A percentile compares a stretch with the other conserved stretches of the same genome.
Conservation (phyloP, 2,888 invertebrate genomes). For the Urechis unicinctus region DNA sequence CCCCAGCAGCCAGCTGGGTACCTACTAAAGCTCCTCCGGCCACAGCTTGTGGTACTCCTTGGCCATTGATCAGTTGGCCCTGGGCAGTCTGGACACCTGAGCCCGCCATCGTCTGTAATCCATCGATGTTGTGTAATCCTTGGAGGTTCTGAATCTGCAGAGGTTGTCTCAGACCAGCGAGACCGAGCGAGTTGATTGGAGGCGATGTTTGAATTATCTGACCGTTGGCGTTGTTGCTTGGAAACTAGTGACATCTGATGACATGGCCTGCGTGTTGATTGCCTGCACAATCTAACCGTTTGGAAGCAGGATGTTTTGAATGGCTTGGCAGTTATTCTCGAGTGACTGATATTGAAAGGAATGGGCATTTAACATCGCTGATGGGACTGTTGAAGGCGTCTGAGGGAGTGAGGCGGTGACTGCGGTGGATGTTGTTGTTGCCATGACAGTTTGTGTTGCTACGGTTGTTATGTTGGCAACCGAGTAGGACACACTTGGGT, state of each 20-base stretch:
- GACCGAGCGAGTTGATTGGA: neutral
- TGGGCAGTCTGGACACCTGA: too few species aligned
- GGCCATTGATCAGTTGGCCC: too few species aligned
- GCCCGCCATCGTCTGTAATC: slow-evolving; percentile 6
- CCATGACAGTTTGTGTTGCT: neutral
- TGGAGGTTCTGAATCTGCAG: slow-evolving; percentile 4
- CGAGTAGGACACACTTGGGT: too few species aligned
- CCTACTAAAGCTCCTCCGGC: neutral
- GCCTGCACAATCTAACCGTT: slow-evolving; percentile 22
- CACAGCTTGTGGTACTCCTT: too few species aligned
- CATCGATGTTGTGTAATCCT: neutral
- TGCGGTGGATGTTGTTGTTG: neutral
- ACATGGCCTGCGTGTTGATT: slow-evolving; percentile 3
- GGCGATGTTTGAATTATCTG: slow-evolving; percentile 12
- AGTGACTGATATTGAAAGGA: slow-evolving; percentile 1
- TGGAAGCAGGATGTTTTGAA: slow-evolving; percentile 19
- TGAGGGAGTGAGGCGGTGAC: slow-evolving; percentile 6
- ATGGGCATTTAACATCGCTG: neutral
- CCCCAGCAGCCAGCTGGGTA: neutral
- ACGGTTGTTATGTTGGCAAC: too few species aligned
- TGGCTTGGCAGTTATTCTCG: neutral
- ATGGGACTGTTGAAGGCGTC: neutral
- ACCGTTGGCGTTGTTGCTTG: slow-evolving; percentile 11
- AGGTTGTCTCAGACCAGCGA: neutral
- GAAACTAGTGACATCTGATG: slow-evolving; percentile 1